Evolutionary conservation across 64 coral and sea anemone genomes (phyloP).

Genomic region (Catalaphyllia jardinei): DNA sequence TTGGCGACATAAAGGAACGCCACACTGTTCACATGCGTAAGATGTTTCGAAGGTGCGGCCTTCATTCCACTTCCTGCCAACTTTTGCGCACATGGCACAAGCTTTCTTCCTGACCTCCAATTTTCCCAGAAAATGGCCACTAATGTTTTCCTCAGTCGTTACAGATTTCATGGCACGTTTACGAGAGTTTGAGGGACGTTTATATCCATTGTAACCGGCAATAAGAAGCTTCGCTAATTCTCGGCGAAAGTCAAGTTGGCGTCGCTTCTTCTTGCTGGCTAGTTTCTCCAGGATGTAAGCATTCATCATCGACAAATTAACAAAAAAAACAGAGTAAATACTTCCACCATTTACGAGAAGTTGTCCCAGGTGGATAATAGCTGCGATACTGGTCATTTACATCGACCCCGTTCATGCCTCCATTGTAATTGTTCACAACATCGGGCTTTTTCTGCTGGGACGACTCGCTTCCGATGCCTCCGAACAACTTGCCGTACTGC

Average conservation of each 20-base stretch:
- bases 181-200: not conserved
- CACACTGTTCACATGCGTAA: conserved; percentile 13
- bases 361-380: conserved; percentile 29
- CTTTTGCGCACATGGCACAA: conserved; percentile 7
- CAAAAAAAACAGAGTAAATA: conserved; percentile 48
- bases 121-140: conserved; percentile 32
- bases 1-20: conserved; percentile 30
- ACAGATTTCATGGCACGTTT: not conserved
- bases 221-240: conserved; percentile 24
- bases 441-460: conserved; percentile 41
- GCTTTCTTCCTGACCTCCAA: conserved; percentile 14
- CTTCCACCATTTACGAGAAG: conserved; percentile 64
- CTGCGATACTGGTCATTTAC: conserved; percentile 23
- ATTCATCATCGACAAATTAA: conserved; percentile 33
- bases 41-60: conserved; percentile 4
- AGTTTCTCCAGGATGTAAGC: conserved; percentile 43
- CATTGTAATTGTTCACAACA: conserved; percentile 31
- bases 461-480: conserved; percentile 1
- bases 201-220: conserved; percentile 29
- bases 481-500: not conserved
- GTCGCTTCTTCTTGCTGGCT: not conserved
- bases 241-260: conserved; percentile 31
- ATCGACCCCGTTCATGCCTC: conserved; percentile 41
- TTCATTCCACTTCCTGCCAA: not conserved
- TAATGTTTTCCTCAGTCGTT: not conserved